These are phyloP conservation scores for Oenanthe melanoleuca DNA, from an alignment of 2,113 vertebrate species.

Conservation along the genomic window DNA sequence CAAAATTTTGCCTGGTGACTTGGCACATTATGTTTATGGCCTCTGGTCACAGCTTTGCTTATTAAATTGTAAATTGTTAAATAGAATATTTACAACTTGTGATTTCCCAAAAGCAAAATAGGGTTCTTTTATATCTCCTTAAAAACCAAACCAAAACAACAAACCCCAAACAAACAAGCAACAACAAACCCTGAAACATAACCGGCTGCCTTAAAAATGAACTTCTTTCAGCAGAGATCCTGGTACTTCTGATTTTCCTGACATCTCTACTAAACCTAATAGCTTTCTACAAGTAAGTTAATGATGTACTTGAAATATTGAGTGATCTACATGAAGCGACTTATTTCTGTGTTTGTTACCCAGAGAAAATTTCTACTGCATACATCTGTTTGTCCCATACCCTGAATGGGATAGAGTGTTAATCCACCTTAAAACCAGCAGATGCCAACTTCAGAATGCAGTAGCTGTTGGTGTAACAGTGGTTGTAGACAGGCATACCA, in stretches of 20 bases:
- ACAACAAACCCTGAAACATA: neutral
- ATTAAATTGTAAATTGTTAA: conserved; percentile 37
- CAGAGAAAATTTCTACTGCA: neutral
- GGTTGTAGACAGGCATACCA: neutral
- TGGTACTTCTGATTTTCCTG: neutral
- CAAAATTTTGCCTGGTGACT: conserved; percentile 16
- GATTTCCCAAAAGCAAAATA: conserved; percentile 37
- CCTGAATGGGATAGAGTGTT: neutral
- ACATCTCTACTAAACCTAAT: neutral
- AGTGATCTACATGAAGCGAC: neutral
- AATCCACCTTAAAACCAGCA: neutral
- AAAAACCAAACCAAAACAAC: neutral
- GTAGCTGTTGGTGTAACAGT: neutral
- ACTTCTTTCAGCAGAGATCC: neutral
- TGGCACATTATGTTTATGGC: conserved; percentile 32
- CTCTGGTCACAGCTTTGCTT: conserved; percentile 50
- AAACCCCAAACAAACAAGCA: neutral
- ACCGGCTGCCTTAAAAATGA: conserved; percentile 8
- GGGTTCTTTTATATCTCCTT: neutral
- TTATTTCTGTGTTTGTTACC: neutral
- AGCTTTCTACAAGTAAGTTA: neutral
- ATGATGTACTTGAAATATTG: neutral
- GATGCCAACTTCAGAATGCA: neutral
- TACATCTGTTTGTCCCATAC: neutral
- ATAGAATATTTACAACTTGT: conserved; percentile 48